Base-by-base conservation (phyloP, 1,140 invertebrate genomes). In the Delia radicum region DNA sequence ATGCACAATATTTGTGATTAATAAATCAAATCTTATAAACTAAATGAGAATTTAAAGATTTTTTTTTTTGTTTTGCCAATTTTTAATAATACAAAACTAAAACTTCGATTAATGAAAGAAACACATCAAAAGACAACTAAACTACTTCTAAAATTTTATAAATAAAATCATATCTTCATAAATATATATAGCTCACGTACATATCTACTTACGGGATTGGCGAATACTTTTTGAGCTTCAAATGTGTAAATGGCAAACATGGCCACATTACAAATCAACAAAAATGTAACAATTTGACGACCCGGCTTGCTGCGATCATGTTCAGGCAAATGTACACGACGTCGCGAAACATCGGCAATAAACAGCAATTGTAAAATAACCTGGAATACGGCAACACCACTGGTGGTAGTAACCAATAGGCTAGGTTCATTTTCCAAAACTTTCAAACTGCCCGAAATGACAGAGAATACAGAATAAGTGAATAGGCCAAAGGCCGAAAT, bases 221-320 rank as follows among this genome's bases (percentile, higher is more conserved):
- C 94, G 80, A 93, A 91, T 73, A 96, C 95, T 88, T 96, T 96
- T 88, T 97, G 94, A 77, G 94, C 94, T 88, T 98, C 97, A 86
- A 99, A 98, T 33, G 96, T 98, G 86, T 96, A 96, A 82, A 97
- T 95, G 75, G 96, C 92, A 94, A 95, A 97, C 93, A 97, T 95
- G 77, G 95, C 96, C 73, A 97, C 91, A 86, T 98, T 98, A 87
- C 94, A 96, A 82, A 98, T 96, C 18, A 98, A 90, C 61, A 98
- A 88, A 89, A 98, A 98, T 42, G 96, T 98, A 31, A 99, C 96
- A 65, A 97, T 92, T 87, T 99, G 96, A 74, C 96, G 91, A 1
- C 96, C 97, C 1, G 96, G 96, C 88, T 98, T 98, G 81, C 93
- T 94, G 77, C 94, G 91, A 82, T 97, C 95, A 80, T 98, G 96